Conservation (phyloP, 2,113 vertebrate species). For the Prunella himalayana region DNA sequence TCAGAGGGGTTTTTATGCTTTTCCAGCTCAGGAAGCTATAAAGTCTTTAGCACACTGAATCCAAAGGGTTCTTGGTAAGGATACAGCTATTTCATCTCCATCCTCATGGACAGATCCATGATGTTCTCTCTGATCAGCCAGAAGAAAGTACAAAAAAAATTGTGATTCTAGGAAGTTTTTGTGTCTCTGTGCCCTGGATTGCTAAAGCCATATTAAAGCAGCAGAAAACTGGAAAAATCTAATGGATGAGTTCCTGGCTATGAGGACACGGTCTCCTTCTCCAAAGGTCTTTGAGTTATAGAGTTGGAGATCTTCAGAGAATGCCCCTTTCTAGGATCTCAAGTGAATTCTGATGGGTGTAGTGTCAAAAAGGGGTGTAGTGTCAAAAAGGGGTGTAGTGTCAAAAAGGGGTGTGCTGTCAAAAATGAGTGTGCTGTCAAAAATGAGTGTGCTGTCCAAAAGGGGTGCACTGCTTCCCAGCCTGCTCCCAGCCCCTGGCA, state of each 20-base stretch:
- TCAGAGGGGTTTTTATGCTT: not conserved
- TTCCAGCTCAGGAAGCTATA: not conserved
- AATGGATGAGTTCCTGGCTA: not conserved
- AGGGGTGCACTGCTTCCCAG: not conserved
- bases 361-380: not conserved
- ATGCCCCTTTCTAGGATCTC: not conserved
- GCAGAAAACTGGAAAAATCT: not conserved
- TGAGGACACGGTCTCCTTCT: not conserved
- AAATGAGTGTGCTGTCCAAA: no score
- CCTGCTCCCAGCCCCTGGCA: not conserved
- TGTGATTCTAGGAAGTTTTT: not conserved
- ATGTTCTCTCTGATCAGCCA: not conserved
- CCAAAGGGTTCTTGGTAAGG: not conserved
- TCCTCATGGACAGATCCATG: not conserved
- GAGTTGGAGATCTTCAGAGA: not conserved
- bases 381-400: not conserved
- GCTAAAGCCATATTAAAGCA: not conserved
- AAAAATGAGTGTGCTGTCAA: no score
- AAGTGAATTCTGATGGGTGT: not conserved
- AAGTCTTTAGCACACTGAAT: not conserved
- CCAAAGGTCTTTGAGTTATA: not conserved
- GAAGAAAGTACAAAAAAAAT: not conserved
- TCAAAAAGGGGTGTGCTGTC: no score
- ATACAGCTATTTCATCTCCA: not conserved
- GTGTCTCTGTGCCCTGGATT: not conserved